Conservation (phyloP, 2,113 vertebrate species). For the Agapornis roseicollis region DNA sequence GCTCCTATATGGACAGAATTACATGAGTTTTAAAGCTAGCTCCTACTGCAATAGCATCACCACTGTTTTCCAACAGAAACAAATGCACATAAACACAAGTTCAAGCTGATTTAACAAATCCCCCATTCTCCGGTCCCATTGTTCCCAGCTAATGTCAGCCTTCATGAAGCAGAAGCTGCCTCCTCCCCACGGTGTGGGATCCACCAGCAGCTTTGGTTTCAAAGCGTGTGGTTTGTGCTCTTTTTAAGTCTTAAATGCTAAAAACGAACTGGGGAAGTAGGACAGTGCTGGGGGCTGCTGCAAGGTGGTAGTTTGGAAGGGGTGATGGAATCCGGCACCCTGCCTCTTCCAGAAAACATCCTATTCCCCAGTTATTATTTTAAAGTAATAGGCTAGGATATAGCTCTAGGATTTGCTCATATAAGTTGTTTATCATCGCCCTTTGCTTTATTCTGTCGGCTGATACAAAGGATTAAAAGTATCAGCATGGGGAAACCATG, state of each 20-base stretch:
- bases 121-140: neutral
- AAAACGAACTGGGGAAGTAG: neutral
- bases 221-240: neutral
- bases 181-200: neutral
- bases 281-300: constrained; percentile 25
- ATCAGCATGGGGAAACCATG: neutral
- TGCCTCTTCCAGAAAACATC: neutral
- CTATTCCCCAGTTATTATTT: neutral
- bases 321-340: neutral
- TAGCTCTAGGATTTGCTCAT: neutral
- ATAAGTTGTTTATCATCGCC: neutral
- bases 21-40: neutral
- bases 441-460: neutral
- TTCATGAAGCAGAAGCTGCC: neutral
- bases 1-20: neutral
- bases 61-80: neutral
- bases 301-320: neutral
- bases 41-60: neutral
- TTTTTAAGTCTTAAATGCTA: neutral
- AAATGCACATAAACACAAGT: neutral
- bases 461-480: neutral
- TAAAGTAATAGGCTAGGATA: neutral
- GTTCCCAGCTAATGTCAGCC: neutral
- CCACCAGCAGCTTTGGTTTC: neutral
- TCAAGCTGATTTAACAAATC: constrained; percentile 14